Evolutionary conservation across 2,113 vertebrate species (phyloP).

Genomic region (Myotis brandtii): DNA sequence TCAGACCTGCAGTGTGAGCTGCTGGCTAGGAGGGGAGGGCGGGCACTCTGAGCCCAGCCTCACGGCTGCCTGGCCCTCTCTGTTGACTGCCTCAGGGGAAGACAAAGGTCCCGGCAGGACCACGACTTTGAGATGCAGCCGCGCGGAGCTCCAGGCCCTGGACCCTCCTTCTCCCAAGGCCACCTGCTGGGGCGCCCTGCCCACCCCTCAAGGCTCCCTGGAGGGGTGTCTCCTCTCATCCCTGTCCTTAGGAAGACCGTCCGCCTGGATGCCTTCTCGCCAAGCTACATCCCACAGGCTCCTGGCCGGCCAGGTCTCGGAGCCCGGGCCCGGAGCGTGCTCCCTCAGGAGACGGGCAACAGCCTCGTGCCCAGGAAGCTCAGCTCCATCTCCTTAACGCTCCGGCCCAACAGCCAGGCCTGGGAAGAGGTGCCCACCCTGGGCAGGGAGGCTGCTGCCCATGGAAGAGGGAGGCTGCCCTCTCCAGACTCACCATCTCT

Average conservation of each 20-base stretch:
- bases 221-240: slow-evolving; percentile 7
- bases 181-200: slow-evolving; percentile 40
- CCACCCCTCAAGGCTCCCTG: slow-evolving; percentile 26
- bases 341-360: background rate
- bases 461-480: background rate
- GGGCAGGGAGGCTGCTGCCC: background rate
- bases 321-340: background rate
- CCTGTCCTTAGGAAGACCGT: slow-evolving; percentile 71
- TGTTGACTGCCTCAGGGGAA: slow-evolving; percentile 36
- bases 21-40: background rate
- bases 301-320: background rate
- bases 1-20: background rate
- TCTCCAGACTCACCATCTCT: background rate
- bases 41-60: background rate
- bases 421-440: slow-evolving; percentile 22
- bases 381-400: slow-evolving; percentile 77
- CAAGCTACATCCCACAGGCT: slow-evolving; percentile 52
- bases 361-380: slow-evolving; percentile 66
- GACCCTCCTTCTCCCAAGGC: slow-evolving; percentile 34
- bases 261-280: slow-evolving; percentile 58
- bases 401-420: slow-evolving; percentile 75
- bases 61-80: background rate
- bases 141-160: background rate
- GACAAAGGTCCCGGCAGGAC: slow-evolving; percentile 58
- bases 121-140: slow-evolving; percentile 61